These are phyloP conservation scores for Drosophila pseudotalamancana DNA, from an alignment of 2,888 invertebrate genomes.

Conservation along the genomic window DNA sequence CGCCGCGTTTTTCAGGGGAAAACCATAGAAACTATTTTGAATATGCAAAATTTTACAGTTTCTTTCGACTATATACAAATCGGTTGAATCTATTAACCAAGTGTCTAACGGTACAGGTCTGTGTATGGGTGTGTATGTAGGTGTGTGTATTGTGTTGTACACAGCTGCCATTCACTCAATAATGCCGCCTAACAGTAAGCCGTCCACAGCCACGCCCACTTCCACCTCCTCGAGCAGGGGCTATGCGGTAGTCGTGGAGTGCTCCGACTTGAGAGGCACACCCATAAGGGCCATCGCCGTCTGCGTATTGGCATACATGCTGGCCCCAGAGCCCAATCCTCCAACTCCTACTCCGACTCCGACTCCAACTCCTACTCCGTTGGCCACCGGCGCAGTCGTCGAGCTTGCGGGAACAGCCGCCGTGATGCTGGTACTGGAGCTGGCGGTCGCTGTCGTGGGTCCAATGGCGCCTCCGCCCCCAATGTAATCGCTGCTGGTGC, in stretches of 20 bases:
- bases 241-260: conserved; percentile 80
- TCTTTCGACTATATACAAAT: conserved; percentile 2
- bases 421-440: conserved; percentile 59
- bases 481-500: conserved; percentile 70
- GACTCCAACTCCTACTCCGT: no score
- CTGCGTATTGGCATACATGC: conserved; percentile 67
- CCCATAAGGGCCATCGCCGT: conserved; percentile 74
- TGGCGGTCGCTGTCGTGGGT: conserved; percentile 56
- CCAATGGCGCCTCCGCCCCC: conserved; percentile 54
- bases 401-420: conserved; percentile 63
- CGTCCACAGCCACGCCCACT: background rate
- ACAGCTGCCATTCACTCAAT: conserved; percentile 53
- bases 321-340: no score
- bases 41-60: conserved; percentile 28
- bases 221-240: conserved; percentile 63
- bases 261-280: conserved; percentile 73
- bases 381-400: conserved; percentile 56
- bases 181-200: conserved; percentile 48
- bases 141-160: conserved; percentile 9
- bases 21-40: conserved; percentile 14
- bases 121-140: conserved; percentile 2
- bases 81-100: conserved; percentile 16
- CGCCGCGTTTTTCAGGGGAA: conserved; percentile 9
- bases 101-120: conserved; percentile 29
- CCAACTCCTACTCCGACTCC: no score